Percentiles rank a stretch among this genome's conserved stretches.
These are phyloP conservation scores for Cephus nigrinus DNA, from an alignment of 2,888 invertebrate genomes.

Conservation along the genomic window DNA sequence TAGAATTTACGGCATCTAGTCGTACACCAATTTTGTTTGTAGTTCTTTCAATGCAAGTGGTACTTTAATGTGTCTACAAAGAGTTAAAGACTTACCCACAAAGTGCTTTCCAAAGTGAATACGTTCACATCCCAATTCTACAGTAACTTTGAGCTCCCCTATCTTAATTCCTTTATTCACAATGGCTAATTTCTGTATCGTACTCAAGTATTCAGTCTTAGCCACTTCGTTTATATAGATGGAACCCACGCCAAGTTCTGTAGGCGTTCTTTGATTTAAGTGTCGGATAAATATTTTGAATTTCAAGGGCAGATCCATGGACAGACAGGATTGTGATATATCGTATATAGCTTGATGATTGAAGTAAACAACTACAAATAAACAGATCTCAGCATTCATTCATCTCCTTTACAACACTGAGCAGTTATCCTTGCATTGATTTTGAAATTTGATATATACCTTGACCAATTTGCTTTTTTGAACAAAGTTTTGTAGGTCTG, in stretches of 20 bases:
- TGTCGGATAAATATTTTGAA: constrained; percentile 67
- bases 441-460: constrained; percentile 43
- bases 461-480: constrained; percentile 63
- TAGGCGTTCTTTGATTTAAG: constrained; percentile 64
- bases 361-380: constrained; percentile 63
- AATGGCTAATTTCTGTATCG: constrained; percentile 62
- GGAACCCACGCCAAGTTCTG: constrained; percentile 64
- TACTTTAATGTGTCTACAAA: neutral
- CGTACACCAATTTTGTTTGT: neutral
- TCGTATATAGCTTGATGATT: constrained; percentile 66
- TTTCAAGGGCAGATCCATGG: constrained; percentile 54
- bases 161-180: constrained; percentile 65
- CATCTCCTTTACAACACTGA: neutral
- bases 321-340: constrained; percentile 56
- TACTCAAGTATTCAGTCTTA: constrained; percentile 56
- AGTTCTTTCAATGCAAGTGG: neutral
- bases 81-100: constrained; percentile 56
- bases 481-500: constrained; percentile 59
- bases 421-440: neutral
- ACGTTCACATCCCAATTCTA: constrained; percentile 67
- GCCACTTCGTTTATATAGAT: constrained; percentile 62
- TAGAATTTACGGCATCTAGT: constrained; percentile 48
- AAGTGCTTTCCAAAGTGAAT: constrained; percentile 69
- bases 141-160: constrained; percentile 66
- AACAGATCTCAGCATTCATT: constrained; percentile 1